Evolutionary conservation across 2,113 vertebrate species (phyloP).

Genomic region (Prietella phreatophila): DNA sequence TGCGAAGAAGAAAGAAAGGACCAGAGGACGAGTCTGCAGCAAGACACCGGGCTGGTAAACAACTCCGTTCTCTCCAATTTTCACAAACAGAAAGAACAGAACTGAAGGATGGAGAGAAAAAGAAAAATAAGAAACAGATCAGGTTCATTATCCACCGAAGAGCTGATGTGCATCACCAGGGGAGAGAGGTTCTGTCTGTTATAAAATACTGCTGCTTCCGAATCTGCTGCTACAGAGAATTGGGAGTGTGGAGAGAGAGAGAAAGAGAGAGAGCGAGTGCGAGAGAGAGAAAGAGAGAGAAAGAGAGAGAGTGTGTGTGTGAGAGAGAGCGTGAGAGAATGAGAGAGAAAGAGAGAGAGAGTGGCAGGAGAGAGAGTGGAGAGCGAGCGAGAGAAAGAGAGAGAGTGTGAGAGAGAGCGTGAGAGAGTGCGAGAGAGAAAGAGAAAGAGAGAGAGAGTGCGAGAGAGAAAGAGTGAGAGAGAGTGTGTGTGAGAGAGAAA

Average conservation of each 20-base stretch:
- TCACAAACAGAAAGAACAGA: neutral
- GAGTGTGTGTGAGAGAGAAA: neutral
- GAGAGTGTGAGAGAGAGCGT: too few species aligned
- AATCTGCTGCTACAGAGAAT: slow-evolving; percentile 18
- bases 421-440: too few species aligned
- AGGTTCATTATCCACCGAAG: slow-evolving; percentile 15
- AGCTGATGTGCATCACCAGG: slow-evolving; percentile 3
- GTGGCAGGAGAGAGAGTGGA: neutral
- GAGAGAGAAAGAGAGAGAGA: neutral
- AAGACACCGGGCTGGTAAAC: neutral
- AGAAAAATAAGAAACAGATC: neutral
- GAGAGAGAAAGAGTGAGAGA: too few species aligned
- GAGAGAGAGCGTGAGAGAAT: too few species aligned
- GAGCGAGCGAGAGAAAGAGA: neutral
- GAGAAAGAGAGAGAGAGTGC: neutral
- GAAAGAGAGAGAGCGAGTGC: neutral
- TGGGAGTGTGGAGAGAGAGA: neutral
- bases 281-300: too few species aligned
- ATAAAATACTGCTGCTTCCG: slow-evolving; percentile 1
- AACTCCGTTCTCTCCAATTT: neutral
- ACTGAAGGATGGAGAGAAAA: neutral
- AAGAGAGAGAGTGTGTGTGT: too few species aligned
- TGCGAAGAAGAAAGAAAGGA: neutral
- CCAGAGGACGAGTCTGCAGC: neutral
- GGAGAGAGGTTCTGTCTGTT: slow-evolving; percentile 14